Conservation (phyloP, 2,113 vertebrate species). For the Serinus canaria region DNA sequence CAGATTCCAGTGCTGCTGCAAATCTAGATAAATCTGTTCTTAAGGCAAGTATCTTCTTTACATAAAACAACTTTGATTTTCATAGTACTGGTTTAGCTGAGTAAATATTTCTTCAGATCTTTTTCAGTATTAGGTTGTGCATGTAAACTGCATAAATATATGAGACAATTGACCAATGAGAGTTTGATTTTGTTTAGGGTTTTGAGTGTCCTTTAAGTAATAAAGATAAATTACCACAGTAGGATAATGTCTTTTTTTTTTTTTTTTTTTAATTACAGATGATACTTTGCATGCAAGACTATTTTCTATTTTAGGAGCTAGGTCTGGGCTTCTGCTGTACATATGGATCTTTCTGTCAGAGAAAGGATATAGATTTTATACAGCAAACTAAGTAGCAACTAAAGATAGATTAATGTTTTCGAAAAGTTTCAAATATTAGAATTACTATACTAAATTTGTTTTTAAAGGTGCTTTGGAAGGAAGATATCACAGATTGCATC, state of each 20-base stretch:
- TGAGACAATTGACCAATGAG: neutral
- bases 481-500: neutral
- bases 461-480: neutral
- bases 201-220: neutral
- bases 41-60: conserved; percentile 76
- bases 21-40: conserved; percentile 89
- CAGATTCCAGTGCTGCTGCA: conserved; percentile 76
- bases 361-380: neutral
- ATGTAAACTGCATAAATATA: neutral
- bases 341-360: neutral
- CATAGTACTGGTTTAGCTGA: neutral
- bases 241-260: neutral
- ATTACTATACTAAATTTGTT: neutral
- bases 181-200: neutral
- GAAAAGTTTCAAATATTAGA: neutral
- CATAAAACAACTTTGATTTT: neutral
- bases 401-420: neutral
- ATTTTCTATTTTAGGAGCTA: neutral
- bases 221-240: accelerated
- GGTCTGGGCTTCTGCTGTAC: neutral
- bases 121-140: neutral
- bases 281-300: neutral
- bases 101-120: neutral
- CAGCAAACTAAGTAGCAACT: neutral
- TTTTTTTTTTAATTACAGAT: neutral